Percentiles rank a stretch among this genome's conserved stretches.
phyloP scores from a whole-genome alignment of 37 sponge, comb jelly and placozoan genomes.

The Crambe crambe region DNA sequence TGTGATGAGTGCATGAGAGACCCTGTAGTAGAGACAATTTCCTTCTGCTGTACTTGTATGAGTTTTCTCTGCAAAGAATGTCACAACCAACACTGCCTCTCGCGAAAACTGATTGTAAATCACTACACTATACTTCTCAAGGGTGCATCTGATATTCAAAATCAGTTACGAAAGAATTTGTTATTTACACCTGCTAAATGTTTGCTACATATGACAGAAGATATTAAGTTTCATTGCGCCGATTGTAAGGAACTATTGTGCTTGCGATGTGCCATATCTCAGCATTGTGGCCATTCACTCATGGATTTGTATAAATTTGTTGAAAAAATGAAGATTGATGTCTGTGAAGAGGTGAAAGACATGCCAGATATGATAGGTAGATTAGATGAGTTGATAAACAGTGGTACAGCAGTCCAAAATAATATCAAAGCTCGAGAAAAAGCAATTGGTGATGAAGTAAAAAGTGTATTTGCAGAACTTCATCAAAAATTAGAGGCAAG shows the following conservation, averaged over 20 bases:
- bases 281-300: slow-evolving; percentile 9
- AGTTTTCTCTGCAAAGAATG: slow-evolving; percentile 28
- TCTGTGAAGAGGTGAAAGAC: background rate
- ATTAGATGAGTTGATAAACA: slow-evolving; percentile 3
- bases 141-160: background rate
- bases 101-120: background rate
- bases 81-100: slow-evolving; percentile 6
- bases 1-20: slow-evolving; percentile 19
- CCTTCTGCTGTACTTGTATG: slow-evolving; percentile 25
- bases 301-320: background rate
- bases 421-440: background rate
- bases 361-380: background rate
- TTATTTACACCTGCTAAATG: background rate
- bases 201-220: background rate
- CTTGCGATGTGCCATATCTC: slow-evolving; percentile 5
- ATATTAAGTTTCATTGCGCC: slow-evolving; percentile 7
- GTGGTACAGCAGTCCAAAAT: background rate
- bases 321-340: background rate
- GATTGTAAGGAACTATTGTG: slow-evolving; percentile 6
- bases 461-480: background rate
- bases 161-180: background rate
- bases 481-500: slow-evolving; percentile 1
- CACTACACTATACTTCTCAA: background rate
- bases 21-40: background rate
- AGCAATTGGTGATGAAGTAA: background rate